Conservation (phyloP, 1,140 invertebrate species). For the Bombus difficillimus region DNA sequence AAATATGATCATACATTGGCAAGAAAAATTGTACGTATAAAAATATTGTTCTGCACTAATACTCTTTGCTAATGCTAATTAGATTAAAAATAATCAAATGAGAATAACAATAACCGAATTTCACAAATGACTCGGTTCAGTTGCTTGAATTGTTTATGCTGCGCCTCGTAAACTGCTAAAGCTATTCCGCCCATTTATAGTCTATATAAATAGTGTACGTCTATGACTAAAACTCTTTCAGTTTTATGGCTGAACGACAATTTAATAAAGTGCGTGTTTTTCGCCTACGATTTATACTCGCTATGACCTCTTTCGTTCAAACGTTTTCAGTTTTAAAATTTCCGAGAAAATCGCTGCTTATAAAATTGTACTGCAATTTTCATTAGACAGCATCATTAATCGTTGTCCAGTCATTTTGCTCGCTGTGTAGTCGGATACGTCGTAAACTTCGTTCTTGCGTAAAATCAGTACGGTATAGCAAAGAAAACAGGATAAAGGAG, state of each 20-base stretch:
- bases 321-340: background rate
- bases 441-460: background rate
- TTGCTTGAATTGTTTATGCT: background rate
- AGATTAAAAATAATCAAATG: background rate
- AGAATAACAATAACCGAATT: background rate
- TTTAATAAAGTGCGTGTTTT: background rate
- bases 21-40: too few species aligned
- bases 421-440: background rate
- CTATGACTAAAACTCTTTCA: background rate
- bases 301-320: background rate
- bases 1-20: too few species aligned
- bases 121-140: background rate
- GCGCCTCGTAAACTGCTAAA: too few species aligned
- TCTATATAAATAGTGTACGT: too few species aligned
- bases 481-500: conserved; percentile 22
- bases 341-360: too few species aligned
- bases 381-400: conserved; percentile 7
- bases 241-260: background rate
- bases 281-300: background rate
- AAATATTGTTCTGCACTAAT: too few species aligned
- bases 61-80: too few species aligned
- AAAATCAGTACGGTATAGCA: conserved; percentile 22
- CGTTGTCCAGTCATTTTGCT: conserved; percentile 10
- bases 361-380: background rate
- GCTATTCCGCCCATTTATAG: background rate